Evolutionary conservation across 2,797 vertebrate species (phyloP).

Genomic region (Hypotaenidia philippensis): DNA sequence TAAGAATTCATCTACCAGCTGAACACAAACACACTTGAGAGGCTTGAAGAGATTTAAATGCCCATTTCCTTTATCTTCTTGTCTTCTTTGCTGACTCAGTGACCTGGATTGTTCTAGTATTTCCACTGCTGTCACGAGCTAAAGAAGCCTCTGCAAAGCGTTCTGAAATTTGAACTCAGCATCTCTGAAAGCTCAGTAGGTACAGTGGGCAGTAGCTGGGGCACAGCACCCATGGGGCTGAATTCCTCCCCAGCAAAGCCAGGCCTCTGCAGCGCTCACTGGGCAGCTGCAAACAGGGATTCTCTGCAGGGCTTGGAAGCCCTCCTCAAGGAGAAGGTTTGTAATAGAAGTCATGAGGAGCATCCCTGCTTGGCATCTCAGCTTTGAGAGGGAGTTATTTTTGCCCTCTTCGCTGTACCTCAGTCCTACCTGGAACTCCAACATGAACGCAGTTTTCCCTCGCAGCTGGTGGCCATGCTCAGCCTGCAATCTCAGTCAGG

Average conservation of each 20-base stretch:
- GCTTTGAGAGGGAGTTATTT: not conserved
- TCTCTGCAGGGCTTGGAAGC: not conserved
- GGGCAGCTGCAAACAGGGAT: not conserved
- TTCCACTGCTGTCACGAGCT: not conserved
- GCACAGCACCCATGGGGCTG: not conserved
- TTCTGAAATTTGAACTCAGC: not conserved
- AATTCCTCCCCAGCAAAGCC: not conserved
- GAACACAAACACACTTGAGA: not conserved
- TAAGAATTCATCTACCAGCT: not conserved
- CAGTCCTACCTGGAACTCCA: not conserved
- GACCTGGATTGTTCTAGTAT: not conserved
- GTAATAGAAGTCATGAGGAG: not conserved
- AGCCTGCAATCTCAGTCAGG: not conserved
- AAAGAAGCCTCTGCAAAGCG: not conserved
- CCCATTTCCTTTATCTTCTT: not conserved
- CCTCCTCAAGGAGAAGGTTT: not conserved
- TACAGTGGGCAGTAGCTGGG: not conserved
- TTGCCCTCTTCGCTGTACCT: not conserved
- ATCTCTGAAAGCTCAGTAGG: not conserved
- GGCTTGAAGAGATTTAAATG: not conserved
- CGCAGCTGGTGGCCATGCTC: not conserved
- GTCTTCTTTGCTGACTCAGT: not conserved
- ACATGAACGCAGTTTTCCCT: not conserved
- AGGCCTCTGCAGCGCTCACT: not conserved
- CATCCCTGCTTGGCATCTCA: rapidly evolving